Evolutionary conservation across 2,113 vertebrate genomes (phyloP), one percentile per base, ranked within the genome.

Genomic region (Pteropus alecto): DNA sequence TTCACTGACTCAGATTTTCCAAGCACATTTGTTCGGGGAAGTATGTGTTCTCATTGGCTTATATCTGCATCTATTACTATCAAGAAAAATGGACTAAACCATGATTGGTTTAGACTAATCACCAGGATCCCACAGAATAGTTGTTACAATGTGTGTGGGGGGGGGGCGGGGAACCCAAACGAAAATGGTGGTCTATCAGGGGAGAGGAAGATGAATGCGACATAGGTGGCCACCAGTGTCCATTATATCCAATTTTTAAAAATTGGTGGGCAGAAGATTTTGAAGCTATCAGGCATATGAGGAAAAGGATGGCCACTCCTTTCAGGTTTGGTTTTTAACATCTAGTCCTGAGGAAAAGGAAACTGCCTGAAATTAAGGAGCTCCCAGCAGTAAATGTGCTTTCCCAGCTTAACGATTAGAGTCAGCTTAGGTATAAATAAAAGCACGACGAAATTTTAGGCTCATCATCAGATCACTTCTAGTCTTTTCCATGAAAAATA

Each of bases 401-500:
- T 79, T 56, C 41, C 90, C 61, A 68, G 63, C 84, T 94, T 38
- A 92, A 85, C 41, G 76, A 43, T 93, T 78, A 28, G 5, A 68
- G 67, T 89, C 68, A 46, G 38, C 28, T 43, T 67, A 26, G 60
- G 7, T 54, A 33, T 43, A 67, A 95, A 51, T 63, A 70, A 86
- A 54, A 88, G 19, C 10, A 46, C 58, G 43, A 35, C 74, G 63
- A 87, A 63, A 91, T 82, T 67, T 90, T 86, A 86, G 84, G 68
- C 26, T 91, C 51, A 46, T 79, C 51, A 48, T 82, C 41, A 43
- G 54, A 93, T 77, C 54, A 28, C 14, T 89, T 87, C 16, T 84
- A n/a, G 35, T 24, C 13, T 96, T 46, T 79, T 41, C 43, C 58
- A 56, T 90, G 87, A 96, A 96, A 90, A 96, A 87, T 41, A 85